Conservation (phyloP, 2,113 vertebrate genomes). For the Triplophysa rosa region DNA sequence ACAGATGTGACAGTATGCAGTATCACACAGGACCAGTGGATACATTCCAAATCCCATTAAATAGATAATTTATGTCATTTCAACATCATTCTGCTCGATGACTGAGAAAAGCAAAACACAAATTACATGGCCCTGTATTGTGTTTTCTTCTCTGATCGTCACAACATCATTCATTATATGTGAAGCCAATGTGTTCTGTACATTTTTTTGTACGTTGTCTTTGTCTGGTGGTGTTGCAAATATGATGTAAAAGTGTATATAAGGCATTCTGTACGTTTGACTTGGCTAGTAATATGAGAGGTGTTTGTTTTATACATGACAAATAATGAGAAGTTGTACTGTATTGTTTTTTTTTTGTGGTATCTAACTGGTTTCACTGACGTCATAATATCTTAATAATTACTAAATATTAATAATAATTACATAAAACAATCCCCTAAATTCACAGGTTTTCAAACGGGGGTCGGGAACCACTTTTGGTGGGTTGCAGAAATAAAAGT, state of each 20-base stretch:
- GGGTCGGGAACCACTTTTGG: too few relatives aligned
- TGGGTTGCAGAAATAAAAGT: too few relatives aligned
- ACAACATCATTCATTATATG: not conserved
- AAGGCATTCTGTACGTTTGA: not conserved
- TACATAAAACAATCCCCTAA: too few relatives aligned
- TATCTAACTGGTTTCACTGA: too few relatives aligned
- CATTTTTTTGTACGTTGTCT: not conserved
- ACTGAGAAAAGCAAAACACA: not conserved
- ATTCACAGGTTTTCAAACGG: too few relatives aligned
- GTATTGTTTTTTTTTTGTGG: too few relatives aligned
- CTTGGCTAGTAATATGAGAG: not conserved
- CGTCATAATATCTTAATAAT: too few relatives aligned
- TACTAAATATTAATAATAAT: too few relatives aligned
- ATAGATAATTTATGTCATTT: slow-evolving; percentile 34
- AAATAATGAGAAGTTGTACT: too few relatives aligned
- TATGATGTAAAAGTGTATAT: not conserved
- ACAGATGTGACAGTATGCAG: not conserved
- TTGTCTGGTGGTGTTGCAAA: not conserved
- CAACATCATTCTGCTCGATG: slow-evolving; percentile 5
- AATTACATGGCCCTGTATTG: not conserved
- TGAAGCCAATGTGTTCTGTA: too few relatives aligned
- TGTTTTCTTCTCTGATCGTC: not conserved
- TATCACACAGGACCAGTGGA: not conserved
- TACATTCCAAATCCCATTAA: not conserved
- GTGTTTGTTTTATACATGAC: too few relatives aligned